Evolutionary conservation across 2,113 vertebrate genomes (phyloP).

Genomic region (human (Homo sapiens)): DNA sequence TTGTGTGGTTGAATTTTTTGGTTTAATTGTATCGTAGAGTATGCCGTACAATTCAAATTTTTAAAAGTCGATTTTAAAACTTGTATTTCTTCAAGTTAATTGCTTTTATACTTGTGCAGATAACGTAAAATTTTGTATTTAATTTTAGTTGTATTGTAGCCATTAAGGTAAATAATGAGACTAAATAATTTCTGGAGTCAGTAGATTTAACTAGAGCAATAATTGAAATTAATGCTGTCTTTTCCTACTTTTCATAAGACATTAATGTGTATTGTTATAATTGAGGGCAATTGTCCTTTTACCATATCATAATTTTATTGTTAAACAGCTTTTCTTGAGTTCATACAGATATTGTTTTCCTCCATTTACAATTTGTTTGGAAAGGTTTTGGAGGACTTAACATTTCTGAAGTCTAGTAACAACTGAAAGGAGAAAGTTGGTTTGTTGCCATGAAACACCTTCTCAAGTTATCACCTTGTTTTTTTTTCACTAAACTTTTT

Average conservation of each 20-base stretch:
- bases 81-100: slow-evolving; percentile 9
- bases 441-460: background rate
- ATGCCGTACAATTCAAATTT: background rate
- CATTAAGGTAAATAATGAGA: background rate
- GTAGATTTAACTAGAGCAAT: background rate
- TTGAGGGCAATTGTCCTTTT: slow-evolving; percentile 19
- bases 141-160: background rate
- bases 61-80: slow-evolving; percentile 10
- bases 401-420: background rate
- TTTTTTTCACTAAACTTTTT: background rate
- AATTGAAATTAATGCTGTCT: background rate
- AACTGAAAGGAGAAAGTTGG: background rate
- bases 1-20: background rate
- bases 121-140: slow-evolving; percentile 47
- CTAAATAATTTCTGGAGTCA: background rate
- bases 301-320: background rate
- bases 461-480: background rate
- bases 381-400: background rate
- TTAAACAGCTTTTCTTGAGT: background rate
- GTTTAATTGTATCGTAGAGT: slow-evolving; percentile 46
- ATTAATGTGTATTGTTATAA: background rate
- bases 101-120: background rate
- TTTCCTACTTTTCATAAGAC: slow-evolving; percentile 1
- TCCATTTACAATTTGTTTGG: slow-evolving; percentile 7
- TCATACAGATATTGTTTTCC: background rate